Base-by-base conservation (phyloP, 2,797 vertebrate species). In the Basileuterus tristriatus region DNA sequence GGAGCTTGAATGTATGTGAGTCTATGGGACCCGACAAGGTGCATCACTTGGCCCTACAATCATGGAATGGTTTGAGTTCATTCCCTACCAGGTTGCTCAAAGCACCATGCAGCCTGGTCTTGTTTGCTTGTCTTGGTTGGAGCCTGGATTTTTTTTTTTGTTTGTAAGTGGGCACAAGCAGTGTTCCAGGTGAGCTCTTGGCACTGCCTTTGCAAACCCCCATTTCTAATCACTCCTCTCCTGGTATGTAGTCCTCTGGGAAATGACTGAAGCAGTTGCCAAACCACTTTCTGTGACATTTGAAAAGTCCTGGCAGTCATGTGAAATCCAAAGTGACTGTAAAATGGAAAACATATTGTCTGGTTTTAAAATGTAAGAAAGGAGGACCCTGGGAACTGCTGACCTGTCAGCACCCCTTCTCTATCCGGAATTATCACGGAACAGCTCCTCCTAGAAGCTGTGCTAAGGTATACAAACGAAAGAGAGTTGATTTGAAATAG, bases 21-120 rank as follows among this genome's bases (percentile, higher is more conserved):
- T 22, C 16, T 56, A 5, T 18, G 19, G 17, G 21, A 36, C 16
- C 6, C 8, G 5, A 60, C 0, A 5, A 67, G 7, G 8, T 30
- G 7, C 22, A 65, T 44, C 0, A 0, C 11, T 30, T 8, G 36
- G 3, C 19, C 39, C 24, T 3, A 18, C 30, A 52, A 27, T 8
- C 39, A 52, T 11, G 7, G 6, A 34, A 46, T 26, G 17, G 6
- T 46, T 44, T 80, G 39, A 7, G 11, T 19, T 74, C 15, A 53
- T 46, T 34, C 20, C 53, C 30, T 8, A 27, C 3, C 13, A 32
- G 12, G 4, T 41, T 34, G 7, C 30, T 67, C 47, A 53, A 60
- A 53, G 29, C 10, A 34, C 29, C 53, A 47, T 27, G 34, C 24
- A 52, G 11, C 12, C 39, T 39, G 18, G 46, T 12, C 17, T 67